Base-by-base conservation (phyloP, 2,113 vertebrate species). In the Euleptes europaea region DNA sequence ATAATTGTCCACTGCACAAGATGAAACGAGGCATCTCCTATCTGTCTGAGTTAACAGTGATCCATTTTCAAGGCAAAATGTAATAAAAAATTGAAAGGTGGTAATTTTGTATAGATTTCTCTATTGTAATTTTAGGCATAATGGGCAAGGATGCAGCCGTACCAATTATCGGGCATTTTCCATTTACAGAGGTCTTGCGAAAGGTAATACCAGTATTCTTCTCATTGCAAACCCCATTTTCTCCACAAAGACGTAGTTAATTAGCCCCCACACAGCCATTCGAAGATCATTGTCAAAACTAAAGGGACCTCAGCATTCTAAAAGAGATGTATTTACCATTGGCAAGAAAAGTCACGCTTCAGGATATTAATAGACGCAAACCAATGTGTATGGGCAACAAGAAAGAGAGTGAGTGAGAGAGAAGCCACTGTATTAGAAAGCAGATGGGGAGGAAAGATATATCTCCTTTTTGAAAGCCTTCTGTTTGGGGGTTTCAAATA, bases 181-280 rank as follows among this genome's bases (percentile, higher is more conserved):
- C 89, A 75, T 86, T 94, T 93, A 86, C 81, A 90, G 86, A 89
- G 92, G 88, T 94, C 82, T 93, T 90, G 79, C 44, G 92, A 66
- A 84, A 86, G 90, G 88, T 88, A 92, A 78, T 84, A 89, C 65
- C 33, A 47, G 42, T 92, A 79, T 44, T 91, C 92, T 93, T 85
- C 89, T 84, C 78, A 85, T 78, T 79, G 75, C 63, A 70, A 76
- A 83, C 80, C 86, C 93, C 87, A 84, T 90, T 95, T 91, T 93
- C 90, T 92, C 88, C 44, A 86, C 84, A 94, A 92, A 94, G 88
- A 92, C 93, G 91, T 91, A 89, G 93, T 92, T 96, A 95, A 94
- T 92, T 94, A 94, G 40, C 89, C 78, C 91, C 83, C 80, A 78
- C 90, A 76, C 93, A 94, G 13, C 72, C 89, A 92, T 94, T 92